These are phyloP conservation scores for Tanytarsus gracilentus DNA, from an alignment of 2,888 invertebrate genomes.

Conservation along the genomic window DNA sequence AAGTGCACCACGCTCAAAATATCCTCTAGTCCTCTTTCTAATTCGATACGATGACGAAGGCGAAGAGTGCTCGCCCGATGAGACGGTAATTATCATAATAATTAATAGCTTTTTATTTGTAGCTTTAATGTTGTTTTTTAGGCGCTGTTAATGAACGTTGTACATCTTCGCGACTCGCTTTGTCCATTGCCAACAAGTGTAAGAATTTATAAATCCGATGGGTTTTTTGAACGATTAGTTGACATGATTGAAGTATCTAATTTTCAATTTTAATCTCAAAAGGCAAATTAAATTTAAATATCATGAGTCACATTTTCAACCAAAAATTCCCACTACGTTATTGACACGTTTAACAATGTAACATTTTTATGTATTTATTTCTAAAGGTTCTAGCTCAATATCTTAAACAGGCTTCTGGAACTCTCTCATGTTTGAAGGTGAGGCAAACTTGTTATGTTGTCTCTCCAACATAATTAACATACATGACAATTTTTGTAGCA, in stretches of 20 bases:
- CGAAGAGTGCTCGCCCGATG: slow-evolving; percentile 59
- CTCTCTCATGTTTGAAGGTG: slow-evolving; percentile 74
- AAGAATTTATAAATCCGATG: too few relatives aligned
- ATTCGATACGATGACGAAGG: slow-evolving; percentile 51
- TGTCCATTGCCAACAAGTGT: slow-evolving; percentile 60
- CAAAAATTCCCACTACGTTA: too few relatives aligned
- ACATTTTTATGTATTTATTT: background rate
- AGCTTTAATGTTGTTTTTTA: slow-evolving; percentile 39
- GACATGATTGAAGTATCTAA: too few relatives aligned
- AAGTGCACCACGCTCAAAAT: slow-evolving; percentile 63
- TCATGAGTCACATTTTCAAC: too few relatives aligned
- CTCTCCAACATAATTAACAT: background rate
- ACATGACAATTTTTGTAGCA: slow-evolving; percentile 49
- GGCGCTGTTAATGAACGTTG: slow-evolving; percentile 73
- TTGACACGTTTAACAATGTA: background rate
- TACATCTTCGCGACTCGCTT: slow-evolving; percentile 73
- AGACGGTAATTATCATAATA: slow-evolving; percentile 50
- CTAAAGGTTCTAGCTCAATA: slow-evolving; percentile 73
- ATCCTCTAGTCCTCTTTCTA: slow-evolving; percentile 67
- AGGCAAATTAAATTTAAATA: too few relatives aligned
- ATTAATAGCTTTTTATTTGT: too few relatives aligned
- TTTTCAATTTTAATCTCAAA: too few relatives aligned
- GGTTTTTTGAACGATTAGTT: too few relatives aligned
- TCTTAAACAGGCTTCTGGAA: slow-evolving; percentile 74
- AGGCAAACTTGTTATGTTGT: too few relatives aligned